Conservation (phyloP, 2,888 invertebrate genomes). For the Drosophila buzzatii region DNA sequence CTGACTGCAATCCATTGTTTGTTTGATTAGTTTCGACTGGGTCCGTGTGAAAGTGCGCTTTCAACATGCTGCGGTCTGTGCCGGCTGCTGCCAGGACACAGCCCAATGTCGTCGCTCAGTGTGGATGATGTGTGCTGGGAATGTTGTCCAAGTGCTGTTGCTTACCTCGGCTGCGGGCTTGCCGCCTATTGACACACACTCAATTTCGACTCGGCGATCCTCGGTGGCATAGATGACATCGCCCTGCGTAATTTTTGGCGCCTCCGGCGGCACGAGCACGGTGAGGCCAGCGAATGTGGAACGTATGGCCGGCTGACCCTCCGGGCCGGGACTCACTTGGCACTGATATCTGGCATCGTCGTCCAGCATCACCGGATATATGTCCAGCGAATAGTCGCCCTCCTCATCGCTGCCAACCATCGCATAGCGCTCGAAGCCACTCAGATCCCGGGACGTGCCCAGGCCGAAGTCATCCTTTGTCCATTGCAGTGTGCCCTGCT, state of each 20-base stretch:
- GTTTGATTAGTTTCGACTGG: constrained; percentile 49
- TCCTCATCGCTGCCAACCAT: constrained; percentile 98
- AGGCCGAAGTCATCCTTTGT: constrained; percentile 98
- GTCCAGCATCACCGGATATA: constrained; percentile 94
- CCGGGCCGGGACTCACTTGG: constrained; percentile 94
- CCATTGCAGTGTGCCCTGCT: constrained; percentile 97
- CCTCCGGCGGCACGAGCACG: constrained; percentile 95
- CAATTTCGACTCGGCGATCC: constrained; percentile 94
- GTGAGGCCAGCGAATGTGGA: constrained; percentile 94
- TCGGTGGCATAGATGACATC: constrained; percentile 94
- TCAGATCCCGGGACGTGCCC: constrained; percentile 94
- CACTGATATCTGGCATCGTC: constrained; percentile 98
- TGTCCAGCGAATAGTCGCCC: constrained; percentile 96
- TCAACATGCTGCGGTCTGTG: constrained; percentile 54
- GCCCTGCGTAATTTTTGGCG: constrained; percentile 94
- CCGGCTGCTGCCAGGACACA: constrained; percentile 16
- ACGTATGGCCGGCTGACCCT: constrained; percentile 92
- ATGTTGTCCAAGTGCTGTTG: constrained; percentile 20
- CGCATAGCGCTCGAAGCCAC: constrained; percentile 95
- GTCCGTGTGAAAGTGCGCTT: constrained; percentile 37
- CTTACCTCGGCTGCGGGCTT: constrained; percentile 97
- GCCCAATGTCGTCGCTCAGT: background rate
- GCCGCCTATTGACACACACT: constrained; percentile 95
- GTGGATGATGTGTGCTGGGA: background rate
- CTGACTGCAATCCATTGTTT: constrained; percentile 38